Conservation (phyloP, 2,888 invertebrate genomes). For the Meganola albula region DNA sequence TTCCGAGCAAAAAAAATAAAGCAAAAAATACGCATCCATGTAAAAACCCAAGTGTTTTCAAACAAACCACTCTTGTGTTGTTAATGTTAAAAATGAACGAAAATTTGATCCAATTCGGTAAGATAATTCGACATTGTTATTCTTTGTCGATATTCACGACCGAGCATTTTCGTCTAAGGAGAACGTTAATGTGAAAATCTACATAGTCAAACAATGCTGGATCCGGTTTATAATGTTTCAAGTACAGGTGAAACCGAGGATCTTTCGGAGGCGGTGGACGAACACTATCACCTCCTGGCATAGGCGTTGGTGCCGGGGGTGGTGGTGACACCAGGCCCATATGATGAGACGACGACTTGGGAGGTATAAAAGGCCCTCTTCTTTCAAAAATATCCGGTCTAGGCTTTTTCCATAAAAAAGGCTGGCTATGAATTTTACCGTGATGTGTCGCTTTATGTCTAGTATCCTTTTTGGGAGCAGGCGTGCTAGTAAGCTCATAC, state of each 20-base stretch:
- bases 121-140: conserved; percentile 9
- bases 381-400: conserved; percentile 34
- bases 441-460: conserved; percentile 50
- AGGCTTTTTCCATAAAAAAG: conserved; percentile 61
- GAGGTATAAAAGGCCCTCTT: conserved; percentile 53
- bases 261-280: conserved; percentile 35
- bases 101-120: conserved; percentile 23
- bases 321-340: conserved; percentile 11
- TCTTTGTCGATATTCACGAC: conserved; percentile 45
- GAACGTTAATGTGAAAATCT: conserved; percentile 58
- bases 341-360: conserved; percentile 20
- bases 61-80: conserved; percentile 41
- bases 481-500: conserved; percentile 56
- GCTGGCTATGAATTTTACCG: conserved; percentile 51
- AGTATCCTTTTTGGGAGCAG: conserved; percentile 32
- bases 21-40: conserved; percentile 56
- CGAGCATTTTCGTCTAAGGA: conserved; percentile 50
- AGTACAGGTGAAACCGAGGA: conserved; percentile 61
- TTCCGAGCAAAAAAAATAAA: conserved; percentile 69
- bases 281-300: conserved; percentile 25
- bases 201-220: conserved; percentile 64
- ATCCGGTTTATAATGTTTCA: conserved; percentile 59
- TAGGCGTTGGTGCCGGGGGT: conserved; percentile 41
- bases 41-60: conserved; percentile 48
- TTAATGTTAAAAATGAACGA: conserved; percentile 31